Percentiles rank a stretch among this genome's conserved stretches.
phyloP scores from a whole-genome alignment of 2,797 vertebrate genomes.

The Varecia variegata region DNA sequence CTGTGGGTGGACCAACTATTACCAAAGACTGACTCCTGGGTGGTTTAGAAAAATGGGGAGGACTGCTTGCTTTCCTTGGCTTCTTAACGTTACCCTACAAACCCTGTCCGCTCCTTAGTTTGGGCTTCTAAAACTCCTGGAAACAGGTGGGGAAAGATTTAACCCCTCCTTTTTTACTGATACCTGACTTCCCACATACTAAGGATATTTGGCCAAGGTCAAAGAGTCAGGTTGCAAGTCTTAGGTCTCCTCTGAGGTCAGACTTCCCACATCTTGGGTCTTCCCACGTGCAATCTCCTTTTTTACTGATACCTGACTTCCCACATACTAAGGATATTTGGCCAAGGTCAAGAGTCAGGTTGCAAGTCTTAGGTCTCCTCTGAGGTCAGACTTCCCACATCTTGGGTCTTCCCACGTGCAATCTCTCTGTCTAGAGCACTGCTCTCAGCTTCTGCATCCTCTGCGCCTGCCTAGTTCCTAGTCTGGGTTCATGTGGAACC shows the following conservation, averaged over 20 bases:
- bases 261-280: neutral
- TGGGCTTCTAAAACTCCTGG: neutral
- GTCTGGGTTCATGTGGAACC: neutral
- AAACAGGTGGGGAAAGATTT: neutral
- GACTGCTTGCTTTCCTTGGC: neutral
- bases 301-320: neutral
- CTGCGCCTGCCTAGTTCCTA: no score
- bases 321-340: neutral
- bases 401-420: neutral
- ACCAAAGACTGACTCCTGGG: no score
- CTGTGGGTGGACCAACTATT: neutral
- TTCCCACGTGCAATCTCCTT: neutral
- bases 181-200: neutral
- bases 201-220: neutral
- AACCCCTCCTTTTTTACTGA: neutral
- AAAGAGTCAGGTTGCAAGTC: neutral
- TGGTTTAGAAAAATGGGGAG: neutral
- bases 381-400: neutral
- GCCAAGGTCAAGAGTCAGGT: neutral
- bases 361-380: neutral
- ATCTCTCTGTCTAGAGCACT: neutral
- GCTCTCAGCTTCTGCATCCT: neutral
- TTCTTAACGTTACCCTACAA: neutral
- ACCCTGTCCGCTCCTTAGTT: neutral
- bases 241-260: neutral